Percentiles rank a stretch among this genome's conserved stretches.
Conservation (phyloP, 2,113 vertebrate species). For the Chelonoidis abingdonii region DNA sequence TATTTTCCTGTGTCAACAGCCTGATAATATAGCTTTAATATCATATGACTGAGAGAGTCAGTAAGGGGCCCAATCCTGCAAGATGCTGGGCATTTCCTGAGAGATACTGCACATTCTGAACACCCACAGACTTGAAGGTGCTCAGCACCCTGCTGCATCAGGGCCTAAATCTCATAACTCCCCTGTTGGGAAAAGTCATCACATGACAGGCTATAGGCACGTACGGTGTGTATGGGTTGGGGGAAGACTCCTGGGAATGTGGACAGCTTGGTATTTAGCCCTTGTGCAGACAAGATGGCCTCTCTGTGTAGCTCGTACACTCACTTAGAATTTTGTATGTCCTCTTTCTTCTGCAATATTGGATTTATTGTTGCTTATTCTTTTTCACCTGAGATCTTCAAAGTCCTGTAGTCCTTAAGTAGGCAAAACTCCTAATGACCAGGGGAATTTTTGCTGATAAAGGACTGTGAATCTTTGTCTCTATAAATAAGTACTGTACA, state of each 20-base stretch:
- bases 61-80: background rate
- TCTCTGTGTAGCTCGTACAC: too few relatives aligned
- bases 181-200: background rate
- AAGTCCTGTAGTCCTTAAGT: background rate
- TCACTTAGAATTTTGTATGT: background rate
- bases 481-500: background rate
- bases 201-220: background rate
- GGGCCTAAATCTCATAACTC: background rate
- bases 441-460: background rate
- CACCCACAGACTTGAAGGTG: background rate
- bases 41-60: background rate
- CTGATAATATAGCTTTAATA: background rate
- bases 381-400: background rate
- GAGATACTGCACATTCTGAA: too few relatives aligned
- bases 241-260: background rate
- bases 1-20: background rate
- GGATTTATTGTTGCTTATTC: background rate
- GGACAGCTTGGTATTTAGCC: background rate
- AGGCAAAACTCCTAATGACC: background rate
- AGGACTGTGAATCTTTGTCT: background rate
- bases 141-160: background rate
- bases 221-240: background rate
- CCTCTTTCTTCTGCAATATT: background rate
- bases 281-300: background rate
- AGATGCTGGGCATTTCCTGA: too few relatives aligned